Evolutionary conservation across 2,113 vertebrate genomes (phyloP).

Genomic region (Rhinopithecus roxellana): DNA sequence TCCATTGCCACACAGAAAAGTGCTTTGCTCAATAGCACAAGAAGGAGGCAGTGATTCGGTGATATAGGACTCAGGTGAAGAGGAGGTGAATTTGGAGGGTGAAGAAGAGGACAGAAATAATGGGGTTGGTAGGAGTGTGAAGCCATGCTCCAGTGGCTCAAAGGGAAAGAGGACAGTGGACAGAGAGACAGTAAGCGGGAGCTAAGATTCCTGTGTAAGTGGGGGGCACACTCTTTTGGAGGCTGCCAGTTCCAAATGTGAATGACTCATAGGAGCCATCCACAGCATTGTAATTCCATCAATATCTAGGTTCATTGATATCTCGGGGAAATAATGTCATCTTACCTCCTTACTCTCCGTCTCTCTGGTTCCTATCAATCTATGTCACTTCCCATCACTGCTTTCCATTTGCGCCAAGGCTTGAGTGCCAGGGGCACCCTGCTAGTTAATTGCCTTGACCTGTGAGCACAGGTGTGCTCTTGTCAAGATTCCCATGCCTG

Average conservation of each 20-base stretch:
- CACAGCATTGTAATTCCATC: neutral
- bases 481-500: slow-evolving; percentile 81
- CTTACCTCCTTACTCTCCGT: neutral
- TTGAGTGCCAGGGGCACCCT: neutral
- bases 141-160: neutral
- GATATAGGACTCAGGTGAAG: neutral
- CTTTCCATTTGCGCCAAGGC: slow-evolving; percentile 25
- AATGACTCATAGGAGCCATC: neutral
- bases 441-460: slow-evolving; percentile 45
- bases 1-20: neutral
- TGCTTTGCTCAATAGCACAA: neutral
- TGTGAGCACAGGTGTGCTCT: slow-evolving; percentile 36
- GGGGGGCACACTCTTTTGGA: neutral
- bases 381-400: slow-evolving; percentile 12
- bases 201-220: neutral
- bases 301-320: neutral
- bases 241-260: neutral
- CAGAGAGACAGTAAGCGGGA: neutral
- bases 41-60: neutral
- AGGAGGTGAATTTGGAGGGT: neutral
- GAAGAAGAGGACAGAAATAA: neutral
- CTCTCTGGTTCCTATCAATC: slow-evolving; percentile 9
- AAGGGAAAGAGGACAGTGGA: neutral
- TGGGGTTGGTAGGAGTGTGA: neutral
- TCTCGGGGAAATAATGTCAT: neutral